These are phyloP conservation scores for Toxotes jaculatrix DNA, from an alignment of 2,113 vertebrate species.

Conservation along the genomic window DNA sequence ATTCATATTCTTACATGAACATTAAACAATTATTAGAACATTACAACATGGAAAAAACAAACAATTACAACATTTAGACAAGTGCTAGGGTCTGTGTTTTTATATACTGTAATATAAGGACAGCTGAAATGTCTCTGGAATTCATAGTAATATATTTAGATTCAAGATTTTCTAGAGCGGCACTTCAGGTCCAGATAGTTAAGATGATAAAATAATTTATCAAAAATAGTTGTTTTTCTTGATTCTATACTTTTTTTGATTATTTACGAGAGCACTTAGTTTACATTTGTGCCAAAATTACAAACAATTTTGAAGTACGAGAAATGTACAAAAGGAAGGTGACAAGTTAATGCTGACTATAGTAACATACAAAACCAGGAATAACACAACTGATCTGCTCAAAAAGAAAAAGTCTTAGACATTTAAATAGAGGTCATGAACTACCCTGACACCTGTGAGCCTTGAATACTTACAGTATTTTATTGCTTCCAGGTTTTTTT, in stretches of 20 bases:
- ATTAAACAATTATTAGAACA: constrained; percentile 41
- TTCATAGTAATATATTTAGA: constrained; percentile 1
- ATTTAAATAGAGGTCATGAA: constrained; percentile 7
- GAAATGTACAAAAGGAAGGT: constrained; percentile 29
- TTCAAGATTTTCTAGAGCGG: background rate
- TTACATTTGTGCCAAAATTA: constrained; percentile 37
- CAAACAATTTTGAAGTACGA: constrained; percentile 1
- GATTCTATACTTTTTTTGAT: constrained; percentile 15
- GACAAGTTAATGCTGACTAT: constrained; percentile 8
- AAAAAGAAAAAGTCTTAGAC: background rate
- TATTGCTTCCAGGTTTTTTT: constrained; percentile 7
- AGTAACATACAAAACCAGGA: constrained; percentile 17
- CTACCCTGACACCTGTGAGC: background rate
- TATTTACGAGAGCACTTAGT: constrained; percentile 12
- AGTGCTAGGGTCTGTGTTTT: constrained; percentile 19
- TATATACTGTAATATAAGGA: constrained; percentile 6
- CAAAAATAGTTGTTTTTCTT: constrained; percentile 60
- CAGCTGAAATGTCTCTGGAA: constrained; percentile 8
- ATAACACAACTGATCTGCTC: background rate
- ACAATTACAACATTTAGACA: constrained; percentile 42
- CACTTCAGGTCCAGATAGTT: constrained; percentile 20
- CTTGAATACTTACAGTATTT: constrained; percentile 20
- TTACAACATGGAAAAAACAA: constrained; percentile 47
- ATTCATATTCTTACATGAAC: constrained; percentile 32
- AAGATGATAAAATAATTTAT: constrained; percentile 57